Base-by-base conservation (phyloP, 2,113 vertebrate genomes). In the Calonectris borealis region DNA sequence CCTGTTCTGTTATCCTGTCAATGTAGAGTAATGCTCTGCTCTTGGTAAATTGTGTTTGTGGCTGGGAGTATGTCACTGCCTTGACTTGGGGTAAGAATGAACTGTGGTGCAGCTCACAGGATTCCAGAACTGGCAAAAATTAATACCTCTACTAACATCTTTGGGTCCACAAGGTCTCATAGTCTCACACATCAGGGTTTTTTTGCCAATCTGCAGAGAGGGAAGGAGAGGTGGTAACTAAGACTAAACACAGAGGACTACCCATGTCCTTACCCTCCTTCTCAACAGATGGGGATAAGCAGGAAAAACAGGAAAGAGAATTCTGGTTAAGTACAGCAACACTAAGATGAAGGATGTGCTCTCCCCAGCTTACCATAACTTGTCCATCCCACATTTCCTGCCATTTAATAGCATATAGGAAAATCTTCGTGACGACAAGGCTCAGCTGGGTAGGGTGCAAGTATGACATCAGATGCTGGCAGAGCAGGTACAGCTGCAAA, bases 1-100 rank as follows among this genome's bases (percentile, higher is more conserved):
- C 19, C 14, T 4, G 11, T 54, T 69, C 27, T 32, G 20, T 29
- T 75, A 44, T 11, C 26, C 26, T 51, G 14, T 42, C 51, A 64
- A 3, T 14, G 8, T 3, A 65, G 38, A 58, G 14, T 31, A 34
- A 58, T 11, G 5, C 7, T 69, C n/a, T 0, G 1, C 22, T 57
- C 9, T 70, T 40, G 11, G 7, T n/a, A 34, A 68, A 16, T 31
- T 36, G 5, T 44, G 10, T 51, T 76, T 65, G 44, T 93, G 61
- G 4, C n/a, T 62, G 20, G 21, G 22, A 42, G 2, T 24, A 48
- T 0, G 1, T 22, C 38, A 36, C 16, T 61, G 52, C 29, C 40
- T 49, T 54, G 38, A 24, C 32, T 16, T 36, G n/a, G 13, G 25
- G 4, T 13, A 14, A 58, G 40, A 80, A 61, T 5, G 13, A 65